Conservation (phyloP, 2,113 vertebrate species). For the Salvelinus fontinalis region DNA sequence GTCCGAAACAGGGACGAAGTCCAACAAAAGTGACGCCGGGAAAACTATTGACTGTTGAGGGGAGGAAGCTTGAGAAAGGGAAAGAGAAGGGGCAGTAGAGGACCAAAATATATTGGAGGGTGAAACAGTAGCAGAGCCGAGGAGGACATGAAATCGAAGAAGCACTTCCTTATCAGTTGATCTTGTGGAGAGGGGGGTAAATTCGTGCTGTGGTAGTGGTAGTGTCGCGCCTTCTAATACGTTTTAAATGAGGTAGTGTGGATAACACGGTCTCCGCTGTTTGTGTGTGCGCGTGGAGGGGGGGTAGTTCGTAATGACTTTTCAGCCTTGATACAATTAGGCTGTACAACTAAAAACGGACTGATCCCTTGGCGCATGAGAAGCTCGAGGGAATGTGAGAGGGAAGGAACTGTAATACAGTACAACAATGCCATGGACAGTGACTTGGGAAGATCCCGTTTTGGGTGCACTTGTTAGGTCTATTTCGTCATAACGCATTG, state of each 20-base stretch:
- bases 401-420: neutral
- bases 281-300: neutral
- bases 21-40: neutral
- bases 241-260: neutral
- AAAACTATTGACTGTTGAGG: neutral
- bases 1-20: neutral
- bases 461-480: neutral
- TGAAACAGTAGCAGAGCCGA: slow-evolving; percentile 3
- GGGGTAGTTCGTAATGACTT: neutral
- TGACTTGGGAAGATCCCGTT: neutral
- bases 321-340: neutral
- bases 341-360: neutral
- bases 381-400: neutral
- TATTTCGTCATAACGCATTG: neutral
- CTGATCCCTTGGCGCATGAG: neutral
- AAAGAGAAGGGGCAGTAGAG: neutral
- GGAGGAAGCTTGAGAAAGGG: slow-evolving; percentile 3
- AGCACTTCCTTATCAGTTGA: neutral
- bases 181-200: neutral
- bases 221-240: too few relatives aligned
- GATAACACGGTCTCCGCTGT: neutral
- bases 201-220: neutral
- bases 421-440: slow-evolving; percentile 17
- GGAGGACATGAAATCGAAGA: neutral
- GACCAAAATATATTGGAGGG: neutral